phyloP scores from a whole-genome alignment of 2,797 vertebrate species.

The Sebastolobus alascanus region DNA sequence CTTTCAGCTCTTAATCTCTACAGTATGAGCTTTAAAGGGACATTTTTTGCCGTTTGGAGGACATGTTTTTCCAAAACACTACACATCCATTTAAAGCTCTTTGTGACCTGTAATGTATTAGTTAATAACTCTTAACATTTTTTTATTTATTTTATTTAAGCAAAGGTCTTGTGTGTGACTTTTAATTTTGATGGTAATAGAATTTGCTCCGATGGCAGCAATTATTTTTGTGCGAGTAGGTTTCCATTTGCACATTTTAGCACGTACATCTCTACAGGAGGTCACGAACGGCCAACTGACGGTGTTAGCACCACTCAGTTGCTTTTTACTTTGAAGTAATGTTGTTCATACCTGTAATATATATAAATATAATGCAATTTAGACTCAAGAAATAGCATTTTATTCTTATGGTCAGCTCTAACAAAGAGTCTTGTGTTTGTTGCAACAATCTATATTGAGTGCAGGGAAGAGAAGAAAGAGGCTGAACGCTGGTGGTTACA shows the following conservation, averaged over 20 bases:
- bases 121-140: conserved; percentile 27
- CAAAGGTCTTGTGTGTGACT: conserved; percentile 29
- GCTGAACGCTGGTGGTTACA: conserved; percentile 57
- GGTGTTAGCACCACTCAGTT: conserved; percentile 13
- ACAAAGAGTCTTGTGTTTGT: conserved; percentile 41
- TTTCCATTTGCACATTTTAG: conserved; percentile 54
- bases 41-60: conserved; percentile 34
- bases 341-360: conserved; percentile 19
- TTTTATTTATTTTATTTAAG: conserved; percentile 28
- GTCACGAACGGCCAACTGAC: conserved; percentile 14
- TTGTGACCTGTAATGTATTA: conserved; percentile 38
- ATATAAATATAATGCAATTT: neutral
- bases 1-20: conserved; percentile 60
- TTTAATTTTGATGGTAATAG: conserved; percentile 48
- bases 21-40: conserved; percentile 28
- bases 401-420: conserved; percentile 31
- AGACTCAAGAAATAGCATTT: conserved; percentile 7
- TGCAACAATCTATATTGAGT: conserved; percentile 54
- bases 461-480: conserved; percentile 21
- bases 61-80: conserved; percentile 23
- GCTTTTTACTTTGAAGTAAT: conserved; percentile 38
- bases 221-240: conserved; percentile 34
- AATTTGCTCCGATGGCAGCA: conserved; percentile 36
- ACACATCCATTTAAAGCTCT: conserved; percentile 34
- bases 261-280: conserved; percentile 10